Evolutionary conservation across 2,888 invertebrate species (phyloP).

Genomic region (Tinea semifulvella): DNA sequence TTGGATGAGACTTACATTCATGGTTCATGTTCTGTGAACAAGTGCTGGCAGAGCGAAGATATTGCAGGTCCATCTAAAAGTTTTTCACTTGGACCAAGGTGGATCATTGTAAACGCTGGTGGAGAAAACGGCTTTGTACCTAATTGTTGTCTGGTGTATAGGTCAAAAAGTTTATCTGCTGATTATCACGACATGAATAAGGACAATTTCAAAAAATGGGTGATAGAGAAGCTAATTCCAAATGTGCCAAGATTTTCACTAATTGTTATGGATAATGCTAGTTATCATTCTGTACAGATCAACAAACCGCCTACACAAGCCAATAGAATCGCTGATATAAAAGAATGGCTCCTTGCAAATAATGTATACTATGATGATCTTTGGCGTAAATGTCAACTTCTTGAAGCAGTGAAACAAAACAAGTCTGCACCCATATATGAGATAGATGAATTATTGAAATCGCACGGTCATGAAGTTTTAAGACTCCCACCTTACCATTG

Average conservation of each 20-base stretch:
- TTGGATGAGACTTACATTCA: constrained; percentile 19
- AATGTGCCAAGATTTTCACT: constrained; percentile 20
- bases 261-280: constrained; percentile 22
- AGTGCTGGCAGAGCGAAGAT: constrained; percentile 14
- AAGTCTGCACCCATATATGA: constrained; percentile 20
- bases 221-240: constrained; percentile 19
- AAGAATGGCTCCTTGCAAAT: constrained; percentile 17
- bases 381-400: constrained; percentile 12
- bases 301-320: constrained; percentile 20
- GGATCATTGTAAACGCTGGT: constrained; percentile 16
- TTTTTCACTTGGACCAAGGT: constrained; percentile 6
- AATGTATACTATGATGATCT: too few species aligned
- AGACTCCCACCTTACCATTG: constrained; percentile 21
- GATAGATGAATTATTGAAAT: constrained; percentile 17
- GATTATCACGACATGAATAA: constrained; percentile 18
- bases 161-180: not conserved
- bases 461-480: constrained; percentile 17
- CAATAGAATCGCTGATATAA: constrained; percentile 18
- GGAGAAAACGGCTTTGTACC: constrained; percentile 15
- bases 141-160: not conserved
- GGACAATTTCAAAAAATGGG: constrained; percentile 20
- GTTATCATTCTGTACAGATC: constrained; percentile 20
- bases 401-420: constrained; percentile 21
- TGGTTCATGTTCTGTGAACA: constrained; percentile 14
- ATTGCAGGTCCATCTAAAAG: constrained; percentile 12